Conservation (phyloP, 2,113 vertebrate species). For the Odocoileus virginianus region DNA sequence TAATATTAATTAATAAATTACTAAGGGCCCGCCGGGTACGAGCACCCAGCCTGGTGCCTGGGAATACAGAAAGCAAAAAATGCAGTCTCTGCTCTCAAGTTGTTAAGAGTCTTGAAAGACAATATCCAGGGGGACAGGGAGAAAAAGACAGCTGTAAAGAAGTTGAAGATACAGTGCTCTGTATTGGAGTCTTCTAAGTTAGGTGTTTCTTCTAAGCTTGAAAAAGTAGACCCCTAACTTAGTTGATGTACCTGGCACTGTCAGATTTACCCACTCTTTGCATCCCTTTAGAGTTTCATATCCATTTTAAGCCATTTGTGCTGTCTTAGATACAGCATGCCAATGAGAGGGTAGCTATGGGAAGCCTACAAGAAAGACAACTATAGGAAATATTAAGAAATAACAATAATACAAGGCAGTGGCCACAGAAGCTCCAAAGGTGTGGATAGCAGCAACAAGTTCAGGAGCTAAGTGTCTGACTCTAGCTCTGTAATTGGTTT, state of each 20-base stretch:
- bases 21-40: background rate
- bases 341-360: background rate
- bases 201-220: background rate
- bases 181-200: background rate
- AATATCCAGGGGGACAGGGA: background rate
- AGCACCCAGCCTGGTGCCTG: background rate
- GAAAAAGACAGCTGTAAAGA: background rate
- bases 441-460: background rate
- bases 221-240: background rate
- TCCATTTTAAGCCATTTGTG: background rate
- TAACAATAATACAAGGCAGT: background rate
- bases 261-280: background rate
- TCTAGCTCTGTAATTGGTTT: background rate
- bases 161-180: background rate
- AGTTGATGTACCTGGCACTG: background rate
- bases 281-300: background rate
- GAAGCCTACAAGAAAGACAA: background rate
- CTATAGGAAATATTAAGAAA: background rate
- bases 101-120: background rate
- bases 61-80: background rate
- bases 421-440: background rate
- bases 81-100: background rate
- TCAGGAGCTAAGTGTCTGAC: background rate
- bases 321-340: background rate
- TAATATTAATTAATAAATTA: background rate